Percentiles rank a stretch among this genome's conserved stretches.
Conservation (phyloP, 2,797 vertebrate genomes). For the Sebastes paucispinis region DNA sequence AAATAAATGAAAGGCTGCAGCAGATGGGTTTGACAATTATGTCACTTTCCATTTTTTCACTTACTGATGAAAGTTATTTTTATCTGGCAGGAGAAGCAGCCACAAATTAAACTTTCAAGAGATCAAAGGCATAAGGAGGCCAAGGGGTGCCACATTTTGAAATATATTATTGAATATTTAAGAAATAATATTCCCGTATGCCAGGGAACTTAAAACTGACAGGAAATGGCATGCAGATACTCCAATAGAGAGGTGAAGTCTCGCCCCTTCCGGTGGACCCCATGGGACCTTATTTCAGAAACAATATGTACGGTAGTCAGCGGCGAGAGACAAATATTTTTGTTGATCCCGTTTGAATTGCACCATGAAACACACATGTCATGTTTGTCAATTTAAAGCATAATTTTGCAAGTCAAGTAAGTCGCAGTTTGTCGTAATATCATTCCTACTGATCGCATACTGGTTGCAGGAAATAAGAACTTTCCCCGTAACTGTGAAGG, state of each 20-base stretch:
- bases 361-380: no score
- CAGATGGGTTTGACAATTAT: neutral
- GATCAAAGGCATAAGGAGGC: neutral
- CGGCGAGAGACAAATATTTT: no score
- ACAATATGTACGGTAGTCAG: no score
- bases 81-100: neutral
- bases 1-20: neutral
- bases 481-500: conserved; percentile 6
- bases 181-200: no score
- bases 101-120: neutral
- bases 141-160: neutral
- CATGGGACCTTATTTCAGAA: no score
- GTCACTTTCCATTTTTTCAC: neutral
- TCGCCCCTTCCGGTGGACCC: no score
- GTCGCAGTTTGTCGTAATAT: no score
- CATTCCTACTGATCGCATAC: no score
- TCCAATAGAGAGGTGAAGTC: neutral
- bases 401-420: no score
- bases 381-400: no score
- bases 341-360: no score
- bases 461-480: neutral
- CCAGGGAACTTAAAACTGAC: neutral
- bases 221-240: neutral
- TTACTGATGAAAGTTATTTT: neutral
- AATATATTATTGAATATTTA: neutral